These are phyloP conservation scores for Nannospalax galili DNA, from an alignment of 2,113 vertebrate species.

Conservation along the genomic window DNA sequence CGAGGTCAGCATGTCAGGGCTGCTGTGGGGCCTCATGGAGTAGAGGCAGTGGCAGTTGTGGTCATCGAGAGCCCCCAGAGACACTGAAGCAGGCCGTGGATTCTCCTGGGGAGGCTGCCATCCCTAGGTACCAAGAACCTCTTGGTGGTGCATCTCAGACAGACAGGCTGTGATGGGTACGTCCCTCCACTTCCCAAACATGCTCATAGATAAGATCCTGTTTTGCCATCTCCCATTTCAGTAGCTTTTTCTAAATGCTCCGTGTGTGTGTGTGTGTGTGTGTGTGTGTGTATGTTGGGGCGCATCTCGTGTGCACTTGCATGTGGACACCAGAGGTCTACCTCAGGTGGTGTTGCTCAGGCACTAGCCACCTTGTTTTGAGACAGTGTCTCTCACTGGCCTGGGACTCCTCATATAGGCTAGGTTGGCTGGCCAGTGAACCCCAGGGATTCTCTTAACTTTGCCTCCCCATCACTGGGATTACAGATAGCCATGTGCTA, in stretches of 20 bases:
- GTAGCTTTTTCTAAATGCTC: background rate
- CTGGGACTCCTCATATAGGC: background rate
- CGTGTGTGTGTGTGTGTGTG: background rate
- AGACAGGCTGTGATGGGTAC: background rate
- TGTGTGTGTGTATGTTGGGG: background rate
- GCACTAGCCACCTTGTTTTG: background rate
- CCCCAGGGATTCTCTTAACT: background rate
- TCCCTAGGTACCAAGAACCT: background rate
- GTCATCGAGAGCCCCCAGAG: background rate
- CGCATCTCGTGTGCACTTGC: background rate
- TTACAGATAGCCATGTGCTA: background rate
- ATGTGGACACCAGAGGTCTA: background rate
- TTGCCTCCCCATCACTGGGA: background rate
- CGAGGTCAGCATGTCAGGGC: background rate
- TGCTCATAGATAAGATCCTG: background rate
- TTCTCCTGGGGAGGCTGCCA: background rate
- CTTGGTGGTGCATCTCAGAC: background rate
- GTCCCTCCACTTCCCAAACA: background rate
- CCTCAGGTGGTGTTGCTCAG: no score
- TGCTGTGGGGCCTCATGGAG: background rate
- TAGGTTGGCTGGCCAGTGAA: background rate
- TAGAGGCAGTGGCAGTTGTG: background rate
- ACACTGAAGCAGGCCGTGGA: background rate
- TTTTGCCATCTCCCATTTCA: background rate
- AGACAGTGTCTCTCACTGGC: background rate